Base-by-base conservation (phyloP, 2,113 vertebrate species). In the Nicator chloris region DNA sequence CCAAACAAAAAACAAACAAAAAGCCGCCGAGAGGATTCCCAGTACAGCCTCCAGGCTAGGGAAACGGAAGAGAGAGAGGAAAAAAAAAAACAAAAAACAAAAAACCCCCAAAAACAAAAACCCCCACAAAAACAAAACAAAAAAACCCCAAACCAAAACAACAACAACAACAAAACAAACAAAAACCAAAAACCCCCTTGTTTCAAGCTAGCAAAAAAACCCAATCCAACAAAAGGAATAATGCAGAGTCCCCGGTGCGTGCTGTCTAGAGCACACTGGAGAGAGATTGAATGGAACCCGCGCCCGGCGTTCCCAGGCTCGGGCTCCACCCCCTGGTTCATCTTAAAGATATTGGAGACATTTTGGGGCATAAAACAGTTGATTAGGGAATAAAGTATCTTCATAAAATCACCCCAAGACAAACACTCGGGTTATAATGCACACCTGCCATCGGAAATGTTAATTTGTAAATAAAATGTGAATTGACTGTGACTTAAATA, bases 381-480 rank as follows among this genome's bases (percentile, higher is more conserved):
- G 28, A 31, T 31, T 33, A 31, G 61, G 61, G 21, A 64, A 64
- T 44, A 33, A 31, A 44, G 20, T 23, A 44, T 44, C 61, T 44
- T 44, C 40, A 31, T 64, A 44, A 64, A 64, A 44, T 64, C 14
- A 44, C 42, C 14, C 20, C 20, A 64, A 33, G 30, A 23, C 20
- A 64, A 64, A 64, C 30, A 42, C 39, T 66, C 47, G 73, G n/a
- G 33, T 90, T 97, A 78, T 94, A 95, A 84, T n/a, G 24, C 73
- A 80, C 49, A 59, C 9, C 39, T 91, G 81, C 42, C 40, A 14
- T 31, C 15, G 26, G 69, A 94, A 82, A 68, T 44, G 51, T 75
- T 72, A 35, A 76, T 82, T 66, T 94, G 64, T 78, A 71, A 86
- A 75, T 86, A 30, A 56, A 20, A n/a, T 54, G 28, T 50, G 75